Percentiles rank a stretch among this genome's conserved stretches.
Evolutionary conservation across 2,888 invertebrate species (phyloP).

Genomic region (Dasypolia templi): DNA sequence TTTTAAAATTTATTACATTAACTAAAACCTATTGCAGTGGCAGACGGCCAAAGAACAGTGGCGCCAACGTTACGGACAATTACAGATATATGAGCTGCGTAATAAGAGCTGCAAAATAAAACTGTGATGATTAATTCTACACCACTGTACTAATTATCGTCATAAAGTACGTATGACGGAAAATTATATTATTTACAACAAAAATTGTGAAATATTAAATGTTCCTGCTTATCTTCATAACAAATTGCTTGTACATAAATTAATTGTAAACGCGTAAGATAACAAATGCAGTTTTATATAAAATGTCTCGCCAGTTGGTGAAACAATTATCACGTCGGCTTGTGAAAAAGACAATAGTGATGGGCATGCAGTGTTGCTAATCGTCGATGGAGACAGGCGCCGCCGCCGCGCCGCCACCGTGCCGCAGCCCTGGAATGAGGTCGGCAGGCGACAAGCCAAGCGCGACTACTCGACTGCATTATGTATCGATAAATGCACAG

Average conservation of each 20-base stretch:
- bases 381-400: constrained; percentile 82
- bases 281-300: constrained; percentile 34
- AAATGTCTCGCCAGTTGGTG: constrained; percentile 48
- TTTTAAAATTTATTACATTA: constrained; percentile 80
- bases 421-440: constrained; percentile 78
- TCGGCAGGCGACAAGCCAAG: constrained; percentile 78
- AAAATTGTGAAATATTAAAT: constrained; percentile 47
- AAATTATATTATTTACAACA: constrained; percentile 59
- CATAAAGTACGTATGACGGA: constrained; percentile 71
- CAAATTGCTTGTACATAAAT: constrained; percentile 34
- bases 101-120: constrained; percentile 83
- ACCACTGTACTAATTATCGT: constrained; percentile 72
- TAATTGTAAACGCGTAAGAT: constrained; percentile 22
- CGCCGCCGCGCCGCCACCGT: constrained; percentile 69
- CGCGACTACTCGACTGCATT: constrained; percentile 70
- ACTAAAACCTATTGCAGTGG: constrained; percentile 80
- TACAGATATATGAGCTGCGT: constrained; percentile 81
- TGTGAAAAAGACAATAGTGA: constrained; percentile 84
- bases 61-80: constrained; percentile 84
- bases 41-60: constrained; percentile 85
- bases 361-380: constrained; percentile 79
- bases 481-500: constrained; percentile 79
- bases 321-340: constrained; percentile 70
- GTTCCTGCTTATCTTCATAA: constrained; percentile 48
- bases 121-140: constrained; percentile 81